phyloP scores from a whole-genome alignment of 2,797 vertebrate species.

The Decapterus maruadsi region DNA sequence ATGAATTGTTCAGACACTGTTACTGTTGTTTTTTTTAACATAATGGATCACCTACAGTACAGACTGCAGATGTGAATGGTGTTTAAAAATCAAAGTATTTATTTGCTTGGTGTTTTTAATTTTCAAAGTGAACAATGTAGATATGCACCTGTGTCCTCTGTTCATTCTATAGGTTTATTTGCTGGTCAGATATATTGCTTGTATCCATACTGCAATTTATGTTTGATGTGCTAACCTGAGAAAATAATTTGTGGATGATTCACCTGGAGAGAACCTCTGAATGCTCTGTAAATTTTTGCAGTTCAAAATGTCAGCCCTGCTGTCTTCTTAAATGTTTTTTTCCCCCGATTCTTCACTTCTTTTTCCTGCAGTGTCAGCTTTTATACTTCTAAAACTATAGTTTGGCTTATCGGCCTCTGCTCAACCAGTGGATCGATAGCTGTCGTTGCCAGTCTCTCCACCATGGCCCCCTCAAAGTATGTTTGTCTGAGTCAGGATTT shows the following conservation, averaged over 20 bases:
- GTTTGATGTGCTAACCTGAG: background rate
- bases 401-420: slow-evolving; percentile 65
- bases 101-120: background rate
- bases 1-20: background rate
- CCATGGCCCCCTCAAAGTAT: slow-evolving; percentile 62
- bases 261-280: background rate
- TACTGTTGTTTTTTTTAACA: too few relatives aligned
- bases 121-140: background rate
- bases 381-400: slow-evolving; percentile 60
- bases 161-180: too few relatives aligned
- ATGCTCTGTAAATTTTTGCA: background rate
- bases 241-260: background rate
- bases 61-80: background rate
- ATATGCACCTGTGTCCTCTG: too few relatives aligned
- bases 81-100: background rate
- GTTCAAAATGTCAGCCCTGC: slow-evolving; percentile 9
- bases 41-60: background rate
- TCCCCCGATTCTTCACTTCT: background rate
- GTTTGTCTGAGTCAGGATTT: slow-evolving; percentile 78
- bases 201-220: background rate
- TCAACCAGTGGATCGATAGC: slow-evolving; percentile 74
- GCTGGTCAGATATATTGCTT: background rate
- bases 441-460: slow-evolving; percentile 67
- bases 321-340: background rate
- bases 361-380: slow-evolving; percentile 53